A percentile compares a stretch with the other conserved stretches of the same genome.
These are phyloP conservation scores for Ceriagrion tenellum DNA, from an alignment of 2,888 invertebrate genomes.

Conservation along the genomic window DNA sequence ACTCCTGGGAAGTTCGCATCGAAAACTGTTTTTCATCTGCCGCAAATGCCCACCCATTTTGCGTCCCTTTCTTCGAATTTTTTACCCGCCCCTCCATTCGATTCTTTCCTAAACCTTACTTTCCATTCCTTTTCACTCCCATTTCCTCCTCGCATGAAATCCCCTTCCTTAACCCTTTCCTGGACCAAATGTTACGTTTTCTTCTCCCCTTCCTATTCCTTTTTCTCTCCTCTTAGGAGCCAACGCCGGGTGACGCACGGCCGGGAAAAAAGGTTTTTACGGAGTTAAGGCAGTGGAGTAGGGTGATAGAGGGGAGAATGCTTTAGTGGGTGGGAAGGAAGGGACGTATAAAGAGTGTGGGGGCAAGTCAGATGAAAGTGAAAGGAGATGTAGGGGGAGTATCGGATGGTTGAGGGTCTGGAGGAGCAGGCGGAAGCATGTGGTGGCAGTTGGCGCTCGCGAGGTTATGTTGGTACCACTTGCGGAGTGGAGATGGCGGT, in stretches of 20 bases:
- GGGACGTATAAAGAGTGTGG: background rate
- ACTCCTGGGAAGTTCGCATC: conserved; percentile 3
- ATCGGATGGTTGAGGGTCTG: background rate
- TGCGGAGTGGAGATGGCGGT: background rate
- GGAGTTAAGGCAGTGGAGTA: background rate
- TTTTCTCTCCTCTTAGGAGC: background rate
- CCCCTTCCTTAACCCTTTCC: background rate
- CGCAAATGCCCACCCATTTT: conserved; percentile 46
- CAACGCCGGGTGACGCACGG: background rate
- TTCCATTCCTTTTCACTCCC: background rate
- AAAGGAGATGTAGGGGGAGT: background rate
- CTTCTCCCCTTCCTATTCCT: background rate
- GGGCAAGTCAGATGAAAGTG: background rate
- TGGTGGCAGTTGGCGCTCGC: background rate
- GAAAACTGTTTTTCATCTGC: conserved; percentile 33
- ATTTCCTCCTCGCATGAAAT: background rate
- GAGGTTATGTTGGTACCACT: too few relatives aligned
- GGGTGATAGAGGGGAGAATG: background rate
- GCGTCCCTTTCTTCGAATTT: conserved; percentile 24
- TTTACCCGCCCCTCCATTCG: conserved; percentile 6
- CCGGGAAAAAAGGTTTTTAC: background rate
- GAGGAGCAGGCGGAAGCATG: background rate
- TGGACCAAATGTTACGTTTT: background rate
- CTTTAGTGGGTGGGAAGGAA: too few relatives aligned
- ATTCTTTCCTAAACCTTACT: background rate